Conservation (phyloP, 2,888 invertebrate genomes). For the Cerastis rubricosa region DNA sequence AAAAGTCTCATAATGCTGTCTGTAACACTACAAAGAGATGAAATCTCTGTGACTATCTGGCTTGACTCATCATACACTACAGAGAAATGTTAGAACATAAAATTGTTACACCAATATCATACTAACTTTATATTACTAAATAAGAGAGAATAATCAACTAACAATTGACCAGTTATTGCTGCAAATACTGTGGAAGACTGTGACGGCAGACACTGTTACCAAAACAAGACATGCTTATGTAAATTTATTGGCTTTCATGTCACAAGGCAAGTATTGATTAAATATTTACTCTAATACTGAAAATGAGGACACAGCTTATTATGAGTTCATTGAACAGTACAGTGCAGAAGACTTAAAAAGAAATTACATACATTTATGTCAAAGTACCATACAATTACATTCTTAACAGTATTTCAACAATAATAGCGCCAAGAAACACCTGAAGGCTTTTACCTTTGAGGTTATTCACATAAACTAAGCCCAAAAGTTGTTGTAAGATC, state of each 20-base stretch:
- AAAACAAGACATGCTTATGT: slow-evolving; percentile 36
- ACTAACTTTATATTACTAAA: slow-evolving; percentile 22
- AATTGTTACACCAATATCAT: slow-evolving; percentile 20
- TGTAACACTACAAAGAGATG: background rate
- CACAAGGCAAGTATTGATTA: slow-evolving; percentile 51
- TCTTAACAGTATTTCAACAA: slow-evolving; percentile 46
- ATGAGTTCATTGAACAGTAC: slow-evolving; percentile 13
- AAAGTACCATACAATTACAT: slow-evolving; percentile 19
- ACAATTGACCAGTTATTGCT: slow-evolving; percentile 28
- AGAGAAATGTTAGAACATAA: slow-evolving; percentile 23
- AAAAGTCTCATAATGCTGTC: background rate
- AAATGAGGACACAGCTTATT: slow-evolving; percentile 29
- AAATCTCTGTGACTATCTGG: slow-evolving; percentile 2
- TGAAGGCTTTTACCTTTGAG: slow-evolving; percentile 64
- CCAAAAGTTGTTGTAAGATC: slow-evolving; percentile 78
- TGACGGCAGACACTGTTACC: slow-evolving; percentile 16
- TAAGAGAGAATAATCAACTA: slow-evolving; percentile 3
- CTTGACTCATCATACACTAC: slow-evolving; percentile 31
- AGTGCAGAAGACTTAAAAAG: background rate
- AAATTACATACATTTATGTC: slow-evolving; percentile 13
- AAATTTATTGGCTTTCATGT: slow-evolving; percentile 27
- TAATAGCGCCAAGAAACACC: slow-evolving; percentile 40
- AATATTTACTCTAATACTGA: slow-evolving; percentile 37
- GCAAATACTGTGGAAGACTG: slow-evolving; percentile 39
- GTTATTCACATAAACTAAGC: slow-evolving; percentile 70